Conservation (phyloP, 2,113 vertebrate genomes). For the Theristicus caerulescens region DNA sequence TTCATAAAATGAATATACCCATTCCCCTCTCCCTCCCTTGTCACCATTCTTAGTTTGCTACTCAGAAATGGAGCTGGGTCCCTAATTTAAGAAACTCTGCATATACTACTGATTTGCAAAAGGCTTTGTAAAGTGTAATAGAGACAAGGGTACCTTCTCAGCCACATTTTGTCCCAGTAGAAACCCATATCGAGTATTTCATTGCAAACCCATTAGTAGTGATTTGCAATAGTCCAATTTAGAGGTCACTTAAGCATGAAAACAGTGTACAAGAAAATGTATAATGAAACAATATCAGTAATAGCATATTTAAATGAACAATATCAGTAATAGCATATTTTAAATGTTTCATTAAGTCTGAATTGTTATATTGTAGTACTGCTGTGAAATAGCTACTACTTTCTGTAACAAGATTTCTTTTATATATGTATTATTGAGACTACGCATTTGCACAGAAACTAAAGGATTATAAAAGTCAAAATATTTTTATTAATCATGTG, state of each 20-base stretch:
- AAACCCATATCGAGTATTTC: conserved; percentile 31
- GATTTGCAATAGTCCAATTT: conserved; percentile 78
- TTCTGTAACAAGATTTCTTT: conserved; percentile 62
- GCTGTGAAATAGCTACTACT: conserved; percentile 69
- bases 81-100: background rate
- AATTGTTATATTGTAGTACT: conserved; percentile 69
- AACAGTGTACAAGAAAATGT: conserved; percentile 74
- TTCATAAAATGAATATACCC: background rate
- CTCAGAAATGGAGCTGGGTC: background rate
- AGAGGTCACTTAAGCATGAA: conserved; percentile 81
- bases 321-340: conserved; percentile 75
- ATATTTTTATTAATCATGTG: conserved; percentile 51
- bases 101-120: background rate
- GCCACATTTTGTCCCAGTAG: background rate
- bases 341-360: conserved; percentile 81
- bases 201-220: conserved; percentile 67
- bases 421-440: background rate
- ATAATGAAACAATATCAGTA: conserved; percentile 80
- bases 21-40: background rate
- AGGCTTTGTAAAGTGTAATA: background rate
- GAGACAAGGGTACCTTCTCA: background rate
- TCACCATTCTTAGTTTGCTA: background rate
- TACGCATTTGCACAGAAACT: conserved; percentile 17
- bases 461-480: conserved; percentile 31
- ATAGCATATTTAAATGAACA: conserved; percentile 79